phyloP scores from a whole-genome alignment of 2,888 invertebrate genomes.

The Cosmia pyralina region DNA sequence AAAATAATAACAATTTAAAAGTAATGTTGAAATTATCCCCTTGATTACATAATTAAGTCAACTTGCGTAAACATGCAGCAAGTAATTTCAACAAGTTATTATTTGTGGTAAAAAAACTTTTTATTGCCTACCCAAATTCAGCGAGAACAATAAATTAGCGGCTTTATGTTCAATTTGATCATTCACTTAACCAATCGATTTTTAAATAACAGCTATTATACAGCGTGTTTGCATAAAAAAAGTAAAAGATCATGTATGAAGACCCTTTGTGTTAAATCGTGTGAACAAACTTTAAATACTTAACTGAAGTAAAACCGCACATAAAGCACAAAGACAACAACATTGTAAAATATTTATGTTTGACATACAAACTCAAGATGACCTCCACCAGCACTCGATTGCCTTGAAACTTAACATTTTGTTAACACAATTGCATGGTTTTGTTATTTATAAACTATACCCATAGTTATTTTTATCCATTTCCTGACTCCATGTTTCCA shows the following conservation, averaged over 20 bases:
- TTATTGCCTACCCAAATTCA: conserved; percentile 52
- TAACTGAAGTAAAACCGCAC: conserved; percentile 14
- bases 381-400: conserved; percentile 58
- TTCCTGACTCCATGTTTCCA: conserved; percentile 19
- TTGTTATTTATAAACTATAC: conserved; percentile 21
- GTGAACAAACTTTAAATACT: conserved; percentile 19
- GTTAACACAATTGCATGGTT: conserved; percentile 56
- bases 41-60: conserved; percentile 44
- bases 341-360: conserved; percentile 55
- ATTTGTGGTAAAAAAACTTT: conserved; percentile 28
- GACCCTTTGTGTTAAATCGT: conserved; percentile 11
- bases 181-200: conserved; percentile 22
- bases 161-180: conserved; percentile 32
- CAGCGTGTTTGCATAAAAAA: not conserved
- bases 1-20: conserved; percentile 25
- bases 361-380: conserved; percentile 55
- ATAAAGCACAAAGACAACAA: conserved; percentile 49
- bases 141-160: conserved; percentile 33
- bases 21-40: conserved; percentile 32
- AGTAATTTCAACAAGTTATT: conserved; percentile 42
- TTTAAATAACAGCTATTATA: not conserved
- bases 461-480: conserved; percentile 21
- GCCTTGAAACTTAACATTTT: conserved; percentile 63
- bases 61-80: conserved; percentile 34
- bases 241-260: conserved; percentile 1